phyloP scores from a whole-genome alignment of 2,797 vertebrate genomes.

The Microctenopoma lineatum region DNA sequence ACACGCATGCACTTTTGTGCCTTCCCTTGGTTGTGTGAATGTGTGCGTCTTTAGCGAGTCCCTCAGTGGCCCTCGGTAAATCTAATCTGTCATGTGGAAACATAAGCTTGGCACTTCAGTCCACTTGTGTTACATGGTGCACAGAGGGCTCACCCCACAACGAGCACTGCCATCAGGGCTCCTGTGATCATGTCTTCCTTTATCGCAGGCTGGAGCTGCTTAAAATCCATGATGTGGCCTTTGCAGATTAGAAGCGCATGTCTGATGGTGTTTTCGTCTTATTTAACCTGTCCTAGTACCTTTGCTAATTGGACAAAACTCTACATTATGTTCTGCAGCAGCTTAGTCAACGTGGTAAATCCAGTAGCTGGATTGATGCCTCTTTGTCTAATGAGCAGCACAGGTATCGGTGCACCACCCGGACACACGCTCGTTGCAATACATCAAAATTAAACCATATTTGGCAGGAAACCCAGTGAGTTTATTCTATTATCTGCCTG shows the following conservation, averaged over 20 bases:
- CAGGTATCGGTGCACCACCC: conserved; percentile 10
- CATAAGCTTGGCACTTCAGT: conserved; percentile 78
- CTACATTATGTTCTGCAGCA: background rate
- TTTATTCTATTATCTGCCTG: background rate
- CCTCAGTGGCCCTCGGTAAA: conserved; percentile 62
- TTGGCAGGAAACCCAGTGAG: background rate
- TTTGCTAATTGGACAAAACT: conserved; percentile 44
- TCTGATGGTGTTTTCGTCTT: conserved; percentile 20
- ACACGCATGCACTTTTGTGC: conserved; percentile 11
- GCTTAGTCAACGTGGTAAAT: conserved; percentile 12
- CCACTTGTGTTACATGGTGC: conserved; percentile 77
- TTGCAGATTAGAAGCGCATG: conserved; percentile 28
- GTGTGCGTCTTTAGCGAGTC: conserved; percentile 36
- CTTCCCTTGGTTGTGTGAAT: conserved; percentile 11
- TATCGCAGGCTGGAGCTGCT: conserved; percentile 43
- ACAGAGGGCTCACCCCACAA: conserved; percentile 59
- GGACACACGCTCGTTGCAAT: conserved; percentile 22
- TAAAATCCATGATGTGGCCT: conserved; percentile 39
- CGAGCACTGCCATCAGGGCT: conserved; percentile 40
- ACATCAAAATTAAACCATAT: background rate
- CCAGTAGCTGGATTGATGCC: conserved; percentile 5
- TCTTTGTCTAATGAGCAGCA: conserved; percentile 23
- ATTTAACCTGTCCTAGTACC: conserved; percentile 7
- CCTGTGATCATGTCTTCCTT: conserved; percentile 35
- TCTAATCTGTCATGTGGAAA: conserved; percentile 78